phyloP scores from a whole-genome alignment of 2,797 vertebrate species.

The Pangasius djambal region DNA sequence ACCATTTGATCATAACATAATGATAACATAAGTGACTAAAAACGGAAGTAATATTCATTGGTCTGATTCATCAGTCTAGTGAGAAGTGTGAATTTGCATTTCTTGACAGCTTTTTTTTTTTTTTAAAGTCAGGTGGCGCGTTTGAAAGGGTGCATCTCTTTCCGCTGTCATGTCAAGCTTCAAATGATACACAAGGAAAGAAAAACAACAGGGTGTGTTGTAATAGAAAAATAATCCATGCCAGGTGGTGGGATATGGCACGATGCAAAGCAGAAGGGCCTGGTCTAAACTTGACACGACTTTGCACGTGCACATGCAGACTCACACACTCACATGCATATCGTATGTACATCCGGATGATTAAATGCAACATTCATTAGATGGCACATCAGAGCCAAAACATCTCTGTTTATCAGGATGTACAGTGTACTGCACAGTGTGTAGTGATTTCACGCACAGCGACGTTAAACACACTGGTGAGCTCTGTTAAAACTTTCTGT shows the following conservation, averaged over 20 bases:
- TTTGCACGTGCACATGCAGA: neutral
- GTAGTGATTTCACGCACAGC: neutral
- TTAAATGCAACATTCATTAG: neutral
- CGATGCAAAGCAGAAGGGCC: neutral
- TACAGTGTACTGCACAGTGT: neutral
- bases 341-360: neutral
- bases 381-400: neutral
- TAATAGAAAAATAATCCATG: neutral
- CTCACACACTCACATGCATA: neutral
- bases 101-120: neutral
- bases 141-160: neutral
- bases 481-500: neutral
- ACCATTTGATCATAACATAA: neutral
- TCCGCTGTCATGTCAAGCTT: neutral
- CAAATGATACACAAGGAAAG: neutral
- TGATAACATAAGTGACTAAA: neutral
- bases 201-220: constrained; percentile 1
- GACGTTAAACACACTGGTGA: neutral
- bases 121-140: no score
- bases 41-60: neutral
- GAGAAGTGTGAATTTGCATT: neutral
- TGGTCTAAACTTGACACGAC: neutral
- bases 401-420: neutral
- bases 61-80: neutral
- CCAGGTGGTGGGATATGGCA: neutral